phyloP scores from a whole-genome alignment of 1,140 invertebrate genomes.

The Sycobia sp. region DNA sequence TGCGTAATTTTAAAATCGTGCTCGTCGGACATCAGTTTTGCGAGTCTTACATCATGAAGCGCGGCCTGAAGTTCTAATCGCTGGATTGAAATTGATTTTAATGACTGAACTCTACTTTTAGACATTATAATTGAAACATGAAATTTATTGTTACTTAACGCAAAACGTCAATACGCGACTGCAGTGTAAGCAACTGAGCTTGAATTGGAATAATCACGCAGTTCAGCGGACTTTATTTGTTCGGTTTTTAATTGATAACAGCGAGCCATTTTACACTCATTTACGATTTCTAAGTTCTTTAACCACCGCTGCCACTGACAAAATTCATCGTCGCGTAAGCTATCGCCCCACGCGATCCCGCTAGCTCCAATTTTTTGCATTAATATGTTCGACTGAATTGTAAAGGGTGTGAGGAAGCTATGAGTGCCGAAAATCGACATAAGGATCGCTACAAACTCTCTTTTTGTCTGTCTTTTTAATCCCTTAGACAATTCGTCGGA shows the following conservation, averaged over 20 bases:
- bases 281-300: conserved; percentile 15
- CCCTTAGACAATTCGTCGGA: background rate
- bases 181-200: conserved; percentile 43
- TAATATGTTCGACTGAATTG: conserved; percentile 39
- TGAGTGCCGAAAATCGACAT: conserved; percentile 46
- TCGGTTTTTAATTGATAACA: background rate
- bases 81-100: conserved; percentile 39
- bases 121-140: conserved; percentile 20
- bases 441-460: conserved; percentile 25
- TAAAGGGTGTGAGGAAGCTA: conserved; percentile 35
- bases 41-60: conserved; percentile 44
- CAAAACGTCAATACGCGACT: no score
- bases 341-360: conserved; percentile 12
- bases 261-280: conserved; percentile 16
- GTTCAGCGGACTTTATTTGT: background rate
- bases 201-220: conserved; percentile 39
- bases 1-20: conserved; percentile 40
- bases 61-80: conserved; percentile 51
- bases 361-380: conserved; percentile 50
- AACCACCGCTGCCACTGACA: conserved; percentile 32
- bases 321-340: background rate
- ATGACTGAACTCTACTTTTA: conserved; percentile 42
- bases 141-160: no score
- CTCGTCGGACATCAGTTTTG: no score
- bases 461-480: conserved; percentile 23